Evolutionary conservation across 2,888 invertebrate genomes (phyloP).

Genomic region (Pheosia tremula): DNA sequence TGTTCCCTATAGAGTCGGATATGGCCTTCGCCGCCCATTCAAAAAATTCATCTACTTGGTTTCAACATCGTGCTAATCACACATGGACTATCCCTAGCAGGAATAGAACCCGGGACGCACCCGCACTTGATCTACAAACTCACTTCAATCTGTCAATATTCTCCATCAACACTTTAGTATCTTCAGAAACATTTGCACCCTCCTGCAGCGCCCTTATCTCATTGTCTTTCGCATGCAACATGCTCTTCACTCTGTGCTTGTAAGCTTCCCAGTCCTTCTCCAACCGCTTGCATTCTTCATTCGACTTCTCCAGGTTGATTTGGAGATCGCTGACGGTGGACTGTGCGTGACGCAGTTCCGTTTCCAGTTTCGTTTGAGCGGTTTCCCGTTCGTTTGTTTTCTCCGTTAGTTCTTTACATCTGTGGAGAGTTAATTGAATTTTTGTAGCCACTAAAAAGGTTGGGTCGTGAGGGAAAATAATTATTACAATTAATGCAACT

Average conservation of each 20-base stretch:
- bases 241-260: constrained; percentile 73
- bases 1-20: no score
- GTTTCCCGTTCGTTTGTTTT: constrained; percentile 45
- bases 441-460: neutral
- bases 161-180: constrained; percentile 63
- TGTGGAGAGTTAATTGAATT: constrained; percentile 29
- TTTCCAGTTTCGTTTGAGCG: constrained; percentile 59
- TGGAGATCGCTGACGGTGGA: constrained; percentile 58
- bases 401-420: constrained; percentile 51
- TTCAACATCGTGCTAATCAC: no score
- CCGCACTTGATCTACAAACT: constrained; percentile 31
- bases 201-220: constrained; percentile 66
- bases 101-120: no score
- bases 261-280: constrained; percentile 77
- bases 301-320: constrained; percentile 56
- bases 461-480: neutral
- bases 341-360: constrained; percentile 68
- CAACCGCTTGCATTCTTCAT: constrained; percentile 60
- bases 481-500: no score
- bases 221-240: constrained; percentile 68
- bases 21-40: no score
- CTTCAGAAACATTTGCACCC: constrained; percentile 58
- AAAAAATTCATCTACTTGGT: no score
- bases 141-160: constrained; percentile 67
- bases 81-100: no score